Evolutionary conservation across 1,140 invertebrate genomes (phyloP), one percentile per base, ranked within the genome.

Genomic region (Drosophila erecta): DNA sequence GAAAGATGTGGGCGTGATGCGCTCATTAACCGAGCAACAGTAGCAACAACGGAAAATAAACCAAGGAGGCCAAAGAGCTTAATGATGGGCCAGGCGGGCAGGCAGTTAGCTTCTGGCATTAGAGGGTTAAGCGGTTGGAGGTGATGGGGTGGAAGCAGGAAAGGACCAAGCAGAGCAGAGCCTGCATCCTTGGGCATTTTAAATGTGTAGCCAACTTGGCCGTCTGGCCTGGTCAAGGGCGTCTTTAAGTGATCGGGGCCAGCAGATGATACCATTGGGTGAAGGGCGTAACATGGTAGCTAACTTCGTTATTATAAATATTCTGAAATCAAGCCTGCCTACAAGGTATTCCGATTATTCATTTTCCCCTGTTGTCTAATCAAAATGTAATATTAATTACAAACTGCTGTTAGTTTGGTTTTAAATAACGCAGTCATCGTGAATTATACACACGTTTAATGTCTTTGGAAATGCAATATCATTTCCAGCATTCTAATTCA

Each of bases 161-260:
- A 27, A 55, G n/a, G 40, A 15, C 27, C n/a, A 8, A 40, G 33
- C 35, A 14, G 51, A 17, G 33, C 51, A 43, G 46, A 17, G 43
- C 60, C 58, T 11, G 37, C 61, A 78, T 71, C 74, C 75, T 78
- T 78, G 59, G 69, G 76, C 75, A 78, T 78, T 78, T 78, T 65
- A 56, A 65, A 78, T 78, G 49, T n/a, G 44, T 49, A 22, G 17
- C 56, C 53, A 56, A 57, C 60, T 17, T 24, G 20, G 14, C 27
- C 20, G 24, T 17, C 38, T 54, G 27, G 20, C 53, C 41, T 78
- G 66, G 66, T 72, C 74, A 78, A 78, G 76, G 76, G 72, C 75
- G 27, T 35, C 12, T 38, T 71, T 77, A 71, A 76, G 60, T 47
- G 41, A 41, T 47, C 43, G 11, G 30, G 44, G 35, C 8, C 43